Evolutionary conservation across 2,113 vertebrate genomes (phyloP).

Genomic region (Dasypus novemcinctus): DNA sequence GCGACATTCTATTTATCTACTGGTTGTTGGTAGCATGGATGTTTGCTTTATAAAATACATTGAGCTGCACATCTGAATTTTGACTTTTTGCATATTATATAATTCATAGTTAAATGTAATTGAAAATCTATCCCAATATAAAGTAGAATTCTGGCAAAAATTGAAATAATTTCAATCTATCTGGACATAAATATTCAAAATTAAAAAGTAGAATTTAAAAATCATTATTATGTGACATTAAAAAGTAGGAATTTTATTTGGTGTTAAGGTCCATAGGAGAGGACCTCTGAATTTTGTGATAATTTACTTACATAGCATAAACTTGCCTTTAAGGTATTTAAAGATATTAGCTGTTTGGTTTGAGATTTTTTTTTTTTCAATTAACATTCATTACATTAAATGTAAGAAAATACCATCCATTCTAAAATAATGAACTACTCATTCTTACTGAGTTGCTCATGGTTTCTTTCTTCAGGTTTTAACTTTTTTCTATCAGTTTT

Average conservation of each 20-base stretch:
- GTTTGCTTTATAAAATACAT: background rate
- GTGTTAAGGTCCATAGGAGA: background rate
- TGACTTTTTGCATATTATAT: background rate
- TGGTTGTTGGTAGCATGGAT: background rate
- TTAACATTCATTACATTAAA: background rate
- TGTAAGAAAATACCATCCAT: background rate
- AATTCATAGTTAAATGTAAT: background rate
- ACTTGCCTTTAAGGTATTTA: background rate
- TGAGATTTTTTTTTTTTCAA: background rate
- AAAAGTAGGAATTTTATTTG: background rate
- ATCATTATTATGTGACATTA: background rate
- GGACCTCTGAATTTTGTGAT: background rate
- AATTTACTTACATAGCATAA: background rate
- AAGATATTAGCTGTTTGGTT: background rate
- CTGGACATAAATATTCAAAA: background rate
- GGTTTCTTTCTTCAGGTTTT: slow-evolving; percentile 38
- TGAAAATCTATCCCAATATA: slow-evolving; percentile 1
- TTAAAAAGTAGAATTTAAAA: slow-evolving; percentile 13
- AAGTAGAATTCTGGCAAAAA: slow-evolving; percentile 30
- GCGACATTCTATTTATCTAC: background rate
- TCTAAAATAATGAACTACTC: background rate
- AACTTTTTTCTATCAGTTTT: background rate
- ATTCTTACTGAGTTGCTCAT: background rate
- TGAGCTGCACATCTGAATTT: background rate
- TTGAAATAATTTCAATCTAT: slow-evolving; percentile 8